A percentile compares a stretch with the other conserved stretches of the same genome.
phyloP scores from a whole-genome alignment of 2,113 vertebrate species.

The Echinops telfairi region DNA sequence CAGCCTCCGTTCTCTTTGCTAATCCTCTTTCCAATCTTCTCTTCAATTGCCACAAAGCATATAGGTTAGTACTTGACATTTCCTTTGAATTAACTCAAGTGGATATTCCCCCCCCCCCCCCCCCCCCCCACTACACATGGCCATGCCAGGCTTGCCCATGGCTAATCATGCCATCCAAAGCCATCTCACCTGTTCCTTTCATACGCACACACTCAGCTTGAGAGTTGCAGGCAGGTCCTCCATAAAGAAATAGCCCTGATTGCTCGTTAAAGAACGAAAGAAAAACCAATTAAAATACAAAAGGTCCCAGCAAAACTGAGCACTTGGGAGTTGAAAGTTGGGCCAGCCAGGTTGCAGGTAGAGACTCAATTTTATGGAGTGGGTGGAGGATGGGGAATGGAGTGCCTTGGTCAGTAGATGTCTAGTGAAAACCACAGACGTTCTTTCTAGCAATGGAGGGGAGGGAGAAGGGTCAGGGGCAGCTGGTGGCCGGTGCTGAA shows the following conservation, averaged over 20 bases:
- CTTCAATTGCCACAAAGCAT: conserved; percentile 60
- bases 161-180: background rate
- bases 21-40: conserved; percentile 46
- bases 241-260: conserved; percentile 74
- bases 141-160: conserved; percentile 21
- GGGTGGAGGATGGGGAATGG: background rate
- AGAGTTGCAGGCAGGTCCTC: conserved; percentile 69
- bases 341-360: background rate
- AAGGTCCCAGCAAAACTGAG: conserved; percentile 56
- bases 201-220: background rate
- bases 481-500: background rate
- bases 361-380: background rate
- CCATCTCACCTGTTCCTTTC: conserved; percentile 64
- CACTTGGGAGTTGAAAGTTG: conserved; percentile 48
- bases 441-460: background rate
- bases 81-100: conserved; percentile 77
- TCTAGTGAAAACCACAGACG: background rate
- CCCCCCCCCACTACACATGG: background rate
- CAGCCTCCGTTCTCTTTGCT: background rate
- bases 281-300: conserved; percentile 77
- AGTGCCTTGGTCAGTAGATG: background rate
- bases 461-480: rapidly evolving
- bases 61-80: conserved; percentile 72
- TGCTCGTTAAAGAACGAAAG: conserved; percentile 73
- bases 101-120: conserved; percentile 7